Evolutionary conservation across 1,140 invertebrate species (phyloP), one percentile per base, ranked within the genome.

Genomic region (Zaprionus ghesquierei): DNA sequence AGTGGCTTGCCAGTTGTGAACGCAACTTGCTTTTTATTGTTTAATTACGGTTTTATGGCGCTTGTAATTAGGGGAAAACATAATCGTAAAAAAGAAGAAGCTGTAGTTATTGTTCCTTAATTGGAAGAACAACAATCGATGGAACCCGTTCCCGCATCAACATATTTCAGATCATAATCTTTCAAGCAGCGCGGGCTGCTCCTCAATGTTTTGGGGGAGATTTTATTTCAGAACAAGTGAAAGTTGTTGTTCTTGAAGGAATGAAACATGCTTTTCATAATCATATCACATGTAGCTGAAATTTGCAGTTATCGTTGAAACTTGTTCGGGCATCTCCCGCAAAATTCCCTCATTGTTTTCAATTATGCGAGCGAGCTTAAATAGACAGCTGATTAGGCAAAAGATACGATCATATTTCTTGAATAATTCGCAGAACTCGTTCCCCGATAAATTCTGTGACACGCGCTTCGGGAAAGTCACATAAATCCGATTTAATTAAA

Each of bases 401-500:
- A 15, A 15, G 35, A 38, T 38, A 38, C n/a, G 5, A 38, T 15
- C 35, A 8, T 15, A 2, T 2, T 15, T 38, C 6, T 38, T 15
- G 6, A 38, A 38, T 15, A 38, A 38, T 38, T 15, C n/a, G 35
- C 35, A 38, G n/a, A 38, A 38, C n/a, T 15, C 5, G 35, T 29
- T 29, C 9, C 41, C 65, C 23, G 13, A 62, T 35, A 65, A 61
- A 69, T 62, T 73, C 44, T 60, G 63, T 81, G 74, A 70, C 81
- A 70, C 60, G 50, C 55, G 44, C 72, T 84, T 60, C 49, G 61
- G 63, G 70, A 77, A 75, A 71, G 72, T 71, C 68, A 63, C 66
- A 85, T 87, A 87, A 87, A 86, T 86, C 81, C 58, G 61, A 75
- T 73, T 87, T 87, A 81, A 86, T 81, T 78, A 63, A 71, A 72